These are phyloP conservation scores for Ditula angustiorana DNA, from an alignment of 2,888 invertebrate genomes.

Conservation along the genomic window DNA sequence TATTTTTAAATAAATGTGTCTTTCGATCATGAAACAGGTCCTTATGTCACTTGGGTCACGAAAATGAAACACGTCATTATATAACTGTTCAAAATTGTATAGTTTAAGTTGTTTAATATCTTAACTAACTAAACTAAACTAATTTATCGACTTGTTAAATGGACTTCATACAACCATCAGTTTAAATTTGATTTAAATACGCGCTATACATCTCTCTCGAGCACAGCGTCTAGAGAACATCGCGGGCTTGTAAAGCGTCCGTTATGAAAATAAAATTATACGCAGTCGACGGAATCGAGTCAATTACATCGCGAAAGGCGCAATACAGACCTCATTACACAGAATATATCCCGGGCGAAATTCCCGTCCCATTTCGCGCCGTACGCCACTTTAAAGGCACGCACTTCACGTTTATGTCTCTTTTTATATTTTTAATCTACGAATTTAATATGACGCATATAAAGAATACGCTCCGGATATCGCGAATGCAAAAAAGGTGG, in stretches of 20 bases:
- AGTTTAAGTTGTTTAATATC: no score
- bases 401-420: conserved; percentile 73
- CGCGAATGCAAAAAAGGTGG: conserved; percentile 56
- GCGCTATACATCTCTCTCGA: conserved; percentile 17
- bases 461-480: conserved; percentile 58
- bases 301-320: conserved; percentile 61
- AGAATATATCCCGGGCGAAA: conserved; percentile 57
- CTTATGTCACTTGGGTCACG: no score
- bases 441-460: conserved; percentile 73
- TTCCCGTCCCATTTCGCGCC: conserved; percentile 60
- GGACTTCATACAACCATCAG: not conserved
- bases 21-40: no score
- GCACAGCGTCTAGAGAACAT: conserved; percentile 13
- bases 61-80: no score
- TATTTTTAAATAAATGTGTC: no score
- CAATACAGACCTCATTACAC: conserved; percentile 67
- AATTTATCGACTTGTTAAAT: not conserved
- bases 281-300: conserved; percentile 56
- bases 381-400: conserved; percentile 64
- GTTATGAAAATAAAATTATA: conserved; percentile 41
- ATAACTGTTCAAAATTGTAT: no score
- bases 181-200: conserved; percentile 24
- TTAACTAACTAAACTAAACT: no score
- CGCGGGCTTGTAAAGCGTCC: conserved; percentile 33
- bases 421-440: conserved; percentile 77